Percentiles rank a stretch among this genome's conserved stretches.
Conservation (phyloP, 2,797 vertebrate species). For the Ctenopoma kingsleyae region DNA sequence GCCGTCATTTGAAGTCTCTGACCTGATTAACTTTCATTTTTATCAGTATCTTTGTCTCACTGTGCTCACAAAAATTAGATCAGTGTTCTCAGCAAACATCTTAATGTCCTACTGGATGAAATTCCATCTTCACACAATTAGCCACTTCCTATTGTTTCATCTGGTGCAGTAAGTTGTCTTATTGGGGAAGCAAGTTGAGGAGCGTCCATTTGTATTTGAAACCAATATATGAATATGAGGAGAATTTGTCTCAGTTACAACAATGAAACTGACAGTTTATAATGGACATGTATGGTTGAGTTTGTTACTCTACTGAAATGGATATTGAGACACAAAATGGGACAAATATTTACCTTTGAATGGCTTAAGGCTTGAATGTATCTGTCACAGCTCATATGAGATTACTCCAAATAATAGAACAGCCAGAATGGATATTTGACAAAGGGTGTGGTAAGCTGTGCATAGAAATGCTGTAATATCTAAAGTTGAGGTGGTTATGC, state of each 20-base stretch:
- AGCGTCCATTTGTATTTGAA: not conserved
- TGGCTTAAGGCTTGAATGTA: not conserved
- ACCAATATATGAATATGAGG: not conserved
- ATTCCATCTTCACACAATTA: conserved; percentile 62
- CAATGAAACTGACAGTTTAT: not conserved
- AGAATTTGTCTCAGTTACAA: not conserved
- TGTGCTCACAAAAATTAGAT: conserved; percentile 54
- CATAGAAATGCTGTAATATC: not conserved
- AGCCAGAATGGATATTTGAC: not conserved
- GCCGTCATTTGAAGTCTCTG: conserved; percentile 40
- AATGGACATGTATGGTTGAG: not conserved
- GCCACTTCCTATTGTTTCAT: conserved; percentile 18
- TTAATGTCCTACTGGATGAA: conserved; percentile 52
- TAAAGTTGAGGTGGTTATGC: not conserved
- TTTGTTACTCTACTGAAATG: not conserved
- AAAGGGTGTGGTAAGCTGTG: not conserved
- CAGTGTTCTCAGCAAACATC: conserved; percentile 13
- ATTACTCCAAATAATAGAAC: conserved; percentile 9
- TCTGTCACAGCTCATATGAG: not conserved
- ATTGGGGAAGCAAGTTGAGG: conserved; percentile 13
- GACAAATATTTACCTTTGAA: not conserved
- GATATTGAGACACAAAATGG: not conserved
- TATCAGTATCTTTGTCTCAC: conserved; percentile 6
- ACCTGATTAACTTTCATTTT: conserved; percentile 33
- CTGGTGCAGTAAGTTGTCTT: not conserved